These are phyloP conservation scores for Nothocercus nigrocapillus DNA, from an alignment of 2,113 vertebrate genomes.

Conservation along the genomic window DNA sequence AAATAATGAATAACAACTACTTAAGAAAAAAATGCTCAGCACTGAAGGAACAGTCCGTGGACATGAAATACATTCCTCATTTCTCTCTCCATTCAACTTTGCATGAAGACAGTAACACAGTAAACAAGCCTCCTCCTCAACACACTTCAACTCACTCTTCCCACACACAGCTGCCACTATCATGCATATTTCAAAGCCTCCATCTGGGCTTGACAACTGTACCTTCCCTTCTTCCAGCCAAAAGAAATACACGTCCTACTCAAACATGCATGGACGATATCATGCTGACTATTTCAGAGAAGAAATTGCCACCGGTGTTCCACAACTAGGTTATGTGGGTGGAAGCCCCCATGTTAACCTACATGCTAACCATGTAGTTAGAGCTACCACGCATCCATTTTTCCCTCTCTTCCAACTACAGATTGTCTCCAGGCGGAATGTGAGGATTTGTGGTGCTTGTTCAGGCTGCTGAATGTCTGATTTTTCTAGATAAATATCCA, in stretches of 20 bases:
- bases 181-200: slow-evolving; percentile 80
- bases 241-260: slow-evolving; percentile 78
- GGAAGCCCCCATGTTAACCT: slow-evolving; percentile 51
- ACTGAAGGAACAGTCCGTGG: slow-evolving; percentile 15
- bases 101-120: slow-evolving; percentile 58
- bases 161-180: slow-evolving; percentile 83
- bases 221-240: slow-evolving; percentile 79
- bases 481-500: slow-evolving; percentile 55
- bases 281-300: slow-evolving; percentile 59
- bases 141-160: slow-evolving; percentile 78
- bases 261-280: slow-evolving; percentile 64
- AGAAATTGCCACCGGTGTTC: slow-evolving; percentile 40
- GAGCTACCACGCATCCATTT: neutral
- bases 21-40: neutral
- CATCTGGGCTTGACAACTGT: slow-evolving; percentile 82
- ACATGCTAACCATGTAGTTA: neutral
- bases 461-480: slow-evolving; percentile 28
- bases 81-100: slow-evolving; percentile 69
- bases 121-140: slow-evolving; percentile 76
- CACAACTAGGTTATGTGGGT: slow-evolving; percentile 53
- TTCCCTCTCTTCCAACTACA: neutral
- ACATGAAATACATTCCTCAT: slow-evolving; percentile 26
- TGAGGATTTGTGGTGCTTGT: neutral
- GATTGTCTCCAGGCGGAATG: neutral
- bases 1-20: neutral